phyloP scores from a whole-genome alignment of 2,797 vertebrate genomes.

The Cercopithecus diana region DNA sequence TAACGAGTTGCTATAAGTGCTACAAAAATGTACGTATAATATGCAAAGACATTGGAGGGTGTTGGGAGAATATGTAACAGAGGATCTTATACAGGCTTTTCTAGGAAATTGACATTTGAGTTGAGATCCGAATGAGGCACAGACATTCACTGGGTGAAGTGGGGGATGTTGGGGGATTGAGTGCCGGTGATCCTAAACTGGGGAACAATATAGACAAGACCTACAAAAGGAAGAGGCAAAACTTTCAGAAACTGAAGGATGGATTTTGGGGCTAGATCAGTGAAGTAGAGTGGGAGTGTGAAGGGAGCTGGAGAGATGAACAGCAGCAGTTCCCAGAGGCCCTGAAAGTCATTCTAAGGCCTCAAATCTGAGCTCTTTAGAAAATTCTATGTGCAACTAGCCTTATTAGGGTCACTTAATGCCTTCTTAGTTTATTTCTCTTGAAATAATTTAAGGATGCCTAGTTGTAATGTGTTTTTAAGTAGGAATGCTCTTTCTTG shows the following conservation, averaged over 20 bases:
- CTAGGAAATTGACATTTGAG: neutral
- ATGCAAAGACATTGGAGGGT: neutral
- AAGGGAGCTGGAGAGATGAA: neutral
- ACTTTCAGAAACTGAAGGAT: neutral
- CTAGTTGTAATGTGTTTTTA: neutral
- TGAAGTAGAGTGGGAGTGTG: accelerated
- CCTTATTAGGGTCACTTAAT: neutral
- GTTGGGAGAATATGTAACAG: neutral
- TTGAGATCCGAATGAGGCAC: neutral
- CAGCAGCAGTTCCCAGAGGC: neutral
- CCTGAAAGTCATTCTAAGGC: neutral
- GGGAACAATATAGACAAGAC: neutral
- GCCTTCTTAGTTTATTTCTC: neutral
- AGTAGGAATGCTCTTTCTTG: neutral
- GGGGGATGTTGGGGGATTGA: accelerated
- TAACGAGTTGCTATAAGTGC: neutral
- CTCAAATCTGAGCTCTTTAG: neutral
- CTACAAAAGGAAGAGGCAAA: neutral
- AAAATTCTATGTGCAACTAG: neutral
- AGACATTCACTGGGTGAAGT: neutral
- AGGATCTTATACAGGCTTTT: neutral
- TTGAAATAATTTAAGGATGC: neutral
- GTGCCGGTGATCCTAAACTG: neutral
- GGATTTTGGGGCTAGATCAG: neutral
- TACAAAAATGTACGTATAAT: neutral